phyloP scores from a whole-genome alignment of 1,140 invertebrate species.

The Atopsyche davidsoni region DNA sequence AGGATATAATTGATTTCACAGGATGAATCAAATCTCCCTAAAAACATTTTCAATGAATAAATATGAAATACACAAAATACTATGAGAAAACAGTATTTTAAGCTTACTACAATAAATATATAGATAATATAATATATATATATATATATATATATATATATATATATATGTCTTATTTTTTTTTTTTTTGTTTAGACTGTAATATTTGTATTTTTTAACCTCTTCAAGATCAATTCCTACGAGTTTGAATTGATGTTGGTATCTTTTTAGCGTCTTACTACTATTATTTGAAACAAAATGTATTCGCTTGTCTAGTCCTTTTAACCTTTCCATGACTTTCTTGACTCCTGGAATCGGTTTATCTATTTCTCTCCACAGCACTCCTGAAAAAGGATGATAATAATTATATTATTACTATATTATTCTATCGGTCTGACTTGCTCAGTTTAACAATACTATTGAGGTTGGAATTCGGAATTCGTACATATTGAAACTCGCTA shows the following conservation, averaged over 20 bases:
- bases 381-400: slow-evolving; percentile 24
- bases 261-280: slow-evolving; percentile 11
- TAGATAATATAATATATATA: slow-evolving; percentile 2
- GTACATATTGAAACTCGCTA: neutral
- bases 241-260: slow-evolving; percentile 18
- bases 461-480: neutral
- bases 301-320: slow-evolving; percentile 32
- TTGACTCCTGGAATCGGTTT: slow-evolving; percentile 29
- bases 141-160: too few relatives aligned
- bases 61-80: too few relatives aligned
- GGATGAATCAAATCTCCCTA: slow-evolving; percentile 43
- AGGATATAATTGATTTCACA: slow-evolving; percentile 37
- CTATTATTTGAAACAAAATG: slow-evolving; percentile 35
- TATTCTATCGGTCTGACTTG: neutral
- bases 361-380: slow-evolving; percentile 25
- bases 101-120: too few relatives aligned
- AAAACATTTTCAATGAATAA: too few relatives aligned
- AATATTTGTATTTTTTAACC: slow-evolving; percentile 11
- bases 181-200: too few relatives aligned
- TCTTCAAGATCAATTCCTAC: slow-evolving; percentile 15
- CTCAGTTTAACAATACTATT: neutral
- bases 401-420: neutral
- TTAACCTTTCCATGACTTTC: slow-evolving; percentile 29
- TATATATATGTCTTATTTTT: too few relatives aligned
- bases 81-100: too few relatives aligned